Conservation (phyloP, 2,797 vertebrate species). For the Channallabes apus region DNA sequence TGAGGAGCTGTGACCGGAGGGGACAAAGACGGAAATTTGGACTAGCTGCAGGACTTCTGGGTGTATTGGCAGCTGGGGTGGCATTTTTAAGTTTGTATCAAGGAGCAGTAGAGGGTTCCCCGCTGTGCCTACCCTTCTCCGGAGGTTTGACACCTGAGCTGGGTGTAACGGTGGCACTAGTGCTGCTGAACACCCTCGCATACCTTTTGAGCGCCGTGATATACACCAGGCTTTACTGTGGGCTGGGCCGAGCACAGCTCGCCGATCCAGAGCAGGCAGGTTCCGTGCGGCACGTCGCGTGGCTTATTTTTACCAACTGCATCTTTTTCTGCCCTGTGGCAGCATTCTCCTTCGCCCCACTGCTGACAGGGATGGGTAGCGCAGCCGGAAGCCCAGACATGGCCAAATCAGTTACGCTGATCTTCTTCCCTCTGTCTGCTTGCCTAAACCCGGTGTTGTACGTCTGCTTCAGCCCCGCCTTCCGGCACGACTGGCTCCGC, state of each 20-base stretch:
- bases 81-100: constrained; percentile 75
- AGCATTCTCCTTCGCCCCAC: constrained; percentile 91
- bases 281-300: constrained; percentile 90
- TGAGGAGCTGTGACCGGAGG: constrained; percentile 66
- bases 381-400: constrained; percentile 89
- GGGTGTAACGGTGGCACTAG: constrained; percentile 87
- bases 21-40: constrained; percentile 74
- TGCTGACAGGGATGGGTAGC: constrained; percentile 80
- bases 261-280: constrained; percentile 86
- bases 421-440: constrained; percentile 93
- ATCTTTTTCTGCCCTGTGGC: constrained; percentile 98
- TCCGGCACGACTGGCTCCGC: constrained; percentile 92
- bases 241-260: constrained; percentile 88
- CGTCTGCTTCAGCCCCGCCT: constrained; percentile 94
- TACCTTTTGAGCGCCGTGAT: constrained; percentile 91
- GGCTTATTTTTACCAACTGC: constrained; percentile 99
- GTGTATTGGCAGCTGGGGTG: constrained; percentile 76
- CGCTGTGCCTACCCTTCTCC: constrained; percentile 93
- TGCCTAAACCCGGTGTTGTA: constrained; percentile 95
- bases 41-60: constrained; percentile 77
- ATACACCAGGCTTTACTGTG: constrained; percentile 94
- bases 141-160: constrained; percentile 83
- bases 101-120: constrained; percentile 81
- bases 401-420: constrained; percentile 93
- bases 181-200: constrained; percentile 89